Evolutionary conservation across 2,797 vertebrate genomes (phyloP).

Genomic region (Ceryle rudis): DNA sequence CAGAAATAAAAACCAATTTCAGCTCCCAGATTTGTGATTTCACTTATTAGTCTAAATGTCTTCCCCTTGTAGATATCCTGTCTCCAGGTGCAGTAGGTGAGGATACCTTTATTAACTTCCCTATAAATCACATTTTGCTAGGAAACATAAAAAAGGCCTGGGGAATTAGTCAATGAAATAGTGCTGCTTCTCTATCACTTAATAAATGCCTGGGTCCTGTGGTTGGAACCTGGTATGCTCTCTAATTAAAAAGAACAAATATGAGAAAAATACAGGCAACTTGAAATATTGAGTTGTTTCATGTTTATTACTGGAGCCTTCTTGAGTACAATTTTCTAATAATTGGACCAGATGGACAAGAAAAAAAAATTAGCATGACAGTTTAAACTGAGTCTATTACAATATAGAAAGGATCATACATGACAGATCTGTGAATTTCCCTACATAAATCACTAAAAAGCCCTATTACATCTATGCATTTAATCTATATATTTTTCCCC

Average conservation of each 20-base stretch:
- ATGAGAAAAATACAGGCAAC: conserved; percentile 54
- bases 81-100: conserved; percentile 64
- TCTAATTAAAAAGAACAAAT: conserved; percentile 73
- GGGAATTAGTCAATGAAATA: conserved; percentile 69
- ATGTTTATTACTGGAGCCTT: conserved; percentile 37
- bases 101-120: conserved; percentile 68
- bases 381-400: conserved; percentile 28
- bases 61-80: conserved; percentile 52
- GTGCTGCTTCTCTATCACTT: conserved; percentile 42
- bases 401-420: background rate
- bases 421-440: conserved; percentile 1
- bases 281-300: conserved; percentile 50
- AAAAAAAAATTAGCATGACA: background rate
- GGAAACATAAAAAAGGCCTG: conserved; percentile 67
- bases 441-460: conserved; percentile 16
- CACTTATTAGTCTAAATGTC: conserved; percentile 62
- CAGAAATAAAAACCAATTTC: conserved; percentile 56
- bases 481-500: background rate
- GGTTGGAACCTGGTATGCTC: conserved; percentile 14
- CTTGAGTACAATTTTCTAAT: conserved; percentile 41
- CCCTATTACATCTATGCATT: background rate
- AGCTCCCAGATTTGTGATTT: conserved; percentile 61
- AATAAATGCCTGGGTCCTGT: conserved; percentile 48
- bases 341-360: conserved; percentile 52
- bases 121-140: conserved; percentile 66